Evolutionary conservation across 2,888 invertebrate species (phyloP).

Genomic region (Heterodera filipjevi): DNA sequence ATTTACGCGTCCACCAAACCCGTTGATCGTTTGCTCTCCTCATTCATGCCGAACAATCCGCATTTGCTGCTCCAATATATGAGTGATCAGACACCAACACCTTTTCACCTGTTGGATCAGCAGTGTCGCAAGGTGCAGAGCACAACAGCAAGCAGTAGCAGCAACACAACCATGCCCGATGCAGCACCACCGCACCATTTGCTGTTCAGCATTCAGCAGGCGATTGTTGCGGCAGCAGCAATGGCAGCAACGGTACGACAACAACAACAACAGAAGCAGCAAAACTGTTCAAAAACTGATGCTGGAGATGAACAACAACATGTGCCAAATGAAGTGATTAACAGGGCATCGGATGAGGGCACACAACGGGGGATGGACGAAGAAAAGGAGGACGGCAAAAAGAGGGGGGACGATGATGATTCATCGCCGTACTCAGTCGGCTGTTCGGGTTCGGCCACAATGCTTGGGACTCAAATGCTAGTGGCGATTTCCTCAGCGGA

Average conservation of each 20-base stretch:
- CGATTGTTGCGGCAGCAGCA: background rate
- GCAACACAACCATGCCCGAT: background rate
- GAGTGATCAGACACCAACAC: background rate
- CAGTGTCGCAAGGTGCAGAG: background rate
- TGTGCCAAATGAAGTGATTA: background rate
- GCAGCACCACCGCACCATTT: background rate
- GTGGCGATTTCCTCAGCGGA: too few relatives aligned
- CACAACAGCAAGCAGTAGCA: background rate
- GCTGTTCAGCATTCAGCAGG: background rate
- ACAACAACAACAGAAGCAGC: background rate
- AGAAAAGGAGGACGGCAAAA: background rate
- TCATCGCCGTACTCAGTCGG: background rate
- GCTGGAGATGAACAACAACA: background rate
- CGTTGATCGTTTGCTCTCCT: too few relatives aligned
- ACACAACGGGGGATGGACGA: background rate
- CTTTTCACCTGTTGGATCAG: too few relatives aligned
- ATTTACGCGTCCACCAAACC: too few relatives aligned
- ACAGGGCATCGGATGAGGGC: too few relatives aligned
- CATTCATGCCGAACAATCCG: background rate
- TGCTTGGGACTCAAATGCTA: too few relatives aligned
- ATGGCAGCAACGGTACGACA: conserved; percentile 6
- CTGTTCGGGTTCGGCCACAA: background rate
- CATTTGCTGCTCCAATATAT: background rate
- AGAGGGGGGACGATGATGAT: background rate
- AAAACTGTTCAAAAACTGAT: background rate